Base-by-base conservation (phyloP, 30 jellyfish, hydroid and myxozoan species). In the Sanderia malayensis region DNA sequence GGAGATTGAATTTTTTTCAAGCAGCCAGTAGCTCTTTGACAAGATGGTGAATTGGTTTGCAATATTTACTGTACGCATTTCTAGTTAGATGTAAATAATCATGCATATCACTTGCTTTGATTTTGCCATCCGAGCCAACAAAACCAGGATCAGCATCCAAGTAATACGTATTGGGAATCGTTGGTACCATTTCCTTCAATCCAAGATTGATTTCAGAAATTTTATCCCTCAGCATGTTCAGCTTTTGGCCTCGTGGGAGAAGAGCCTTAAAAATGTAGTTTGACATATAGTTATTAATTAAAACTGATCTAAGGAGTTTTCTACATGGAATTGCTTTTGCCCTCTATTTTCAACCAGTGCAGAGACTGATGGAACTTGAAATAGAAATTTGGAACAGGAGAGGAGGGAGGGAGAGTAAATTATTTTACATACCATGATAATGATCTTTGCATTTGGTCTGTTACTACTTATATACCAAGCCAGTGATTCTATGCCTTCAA, bases 111-210 rank as follows among this genome's bases (percentile, higher is more conserved):
- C 84, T 91, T 2, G 93, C 83, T 65, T 46, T 53, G 13, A 89
- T 89, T 18, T 63, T 34, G 26, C 80, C 80, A 76, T 76, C 90
- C 22, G 76, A 27, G 31, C 81, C 71, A 2, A 89, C 95, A 37
- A 89, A 76, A 11, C 97, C 97, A 26, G 94, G 94, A 52, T 89
- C 97, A 2, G 90, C 95, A 70, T 60, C 77, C 23, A 89, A 44
- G 49, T 60, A 89, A 30, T 58, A 33, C 0, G 95, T 70, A 47
- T 89, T 82, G 24, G 97, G 97, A 18, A 89, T 79, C 20, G 94
- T 59, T 18, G 65, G 34, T 1, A 76, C 41, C 22, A 71, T 46
- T 44, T 44, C 58, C 44, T 89, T 83, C 15, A 89, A 47, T n/a
- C 58, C 72, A 31, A 21, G 19, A 46, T 90, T 90, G 18, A 90